Conservation (phyloP, 1,140 invertebrate species). For the Holcopasites calliopsidis region DNA sequence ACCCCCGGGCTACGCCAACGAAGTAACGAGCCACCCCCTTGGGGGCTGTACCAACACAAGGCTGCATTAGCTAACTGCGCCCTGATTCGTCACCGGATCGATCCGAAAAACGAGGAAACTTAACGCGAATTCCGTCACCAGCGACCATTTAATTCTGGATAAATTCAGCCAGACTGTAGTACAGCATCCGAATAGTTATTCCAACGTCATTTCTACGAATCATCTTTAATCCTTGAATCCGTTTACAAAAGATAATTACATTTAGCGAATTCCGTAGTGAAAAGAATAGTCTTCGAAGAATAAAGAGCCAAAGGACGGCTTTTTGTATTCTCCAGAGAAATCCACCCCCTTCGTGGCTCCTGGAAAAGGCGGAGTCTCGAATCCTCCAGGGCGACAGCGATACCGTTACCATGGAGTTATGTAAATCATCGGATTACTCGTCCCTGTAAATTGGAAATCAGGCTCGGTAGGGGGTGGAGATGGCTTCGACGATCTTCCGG, state of each 20-base stretch:
- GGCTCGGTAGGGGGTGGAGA: background rate
- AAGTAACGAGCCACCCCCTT: constrained; percentile 61
- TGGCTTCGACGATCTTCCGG: background rate
- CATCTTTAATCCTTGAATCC: no score
- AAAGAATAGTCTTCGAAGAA: background rate
- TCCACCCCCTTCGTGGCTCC: constrained; percentile 6
- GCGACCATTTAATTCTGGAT: constrained; percentile 11
- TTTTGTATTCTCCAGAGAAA: constrained; percentile 46
- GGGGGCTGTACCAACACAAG: constrained; percentile 66
- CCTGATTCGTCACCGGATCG: constrained; percentile 71
- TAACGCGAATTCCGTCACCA: constrained; percentile 62
- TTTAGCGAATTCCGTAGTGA: background rate
- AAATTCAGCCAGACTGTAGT: constrained; percentile 11
- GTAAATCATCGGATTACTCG: constrained; percentile 62
- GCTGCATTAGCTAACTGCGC: constrained; percentile 73
- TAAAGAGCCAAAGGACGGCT: constrained; percentile 26
- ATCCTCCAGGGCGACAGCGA: constrained; percentile 48
- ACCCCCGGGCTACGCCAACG: constrained; percentile 40
- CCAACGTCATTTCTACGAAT: no score
- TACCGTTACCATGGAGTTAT: constrained; percentile 62
- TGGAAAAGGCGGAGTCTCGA: constrained; percentile 45
- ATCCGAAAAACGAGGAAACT: constrained; percentile 67
- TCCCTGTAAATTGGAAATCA: constrained; percentile 62
- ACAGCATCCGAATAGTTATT: no score
- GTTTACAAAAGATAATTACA: no score